Evolutionary conservation across 1,140 invertebrate species (phyloP).

Genomic region (Drosophila subobscura): DNA sequence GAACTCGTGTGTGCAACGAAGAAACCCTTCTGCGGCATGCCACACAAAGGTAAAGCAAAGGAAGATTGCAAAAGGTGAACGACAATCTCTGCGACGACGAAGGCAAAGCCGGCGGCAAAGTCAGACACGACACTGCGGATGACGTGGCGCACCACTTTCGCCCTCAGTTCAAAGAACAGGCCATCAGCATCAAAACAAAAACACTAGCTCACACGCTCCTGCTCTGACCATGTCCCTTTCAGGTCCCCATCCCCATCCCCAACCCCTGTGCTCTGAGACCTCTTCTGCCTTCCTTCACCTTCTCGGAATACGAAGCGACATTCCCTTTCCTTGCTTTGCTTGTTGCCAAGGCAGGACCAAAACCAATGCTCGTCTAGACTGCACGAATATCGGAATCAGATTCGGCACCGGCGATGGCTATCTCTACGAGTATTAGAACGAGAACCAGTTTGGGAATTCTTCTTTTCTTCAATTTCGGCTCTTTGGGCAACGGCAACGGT

Average conservation of each 20-base stretch:
- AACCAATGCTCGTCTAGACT: slow-evolving; percentile 69
- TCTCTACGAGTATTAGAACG: slow-evolving; percentile 57
- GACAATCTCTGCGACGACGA: slow-evolving; percentile 43
- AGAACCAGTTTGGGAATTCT: slow-evolving; percentile 61
- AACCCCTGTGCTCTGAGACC: neutral
- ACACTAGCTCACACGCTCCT: slow-evolving; percentile 47
- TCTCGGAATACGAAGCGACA: slow-evolving; percentile 42
- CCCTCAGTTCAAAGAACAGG: slow-evolving; percentile 72
- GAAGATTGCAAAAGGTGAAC: slow-evolving; percentile 56
- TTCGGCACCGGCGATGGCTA: slow-evolving; percentile 23
- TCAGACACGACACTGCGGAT: slow-evolving; percentile 51
- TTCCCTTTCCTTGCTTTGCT: slow-evolving; percentile 43
- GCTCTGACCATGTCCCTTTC: slow-evolving; percentile 25
- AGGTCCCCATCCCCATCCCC: slow-evolving; percentile 4
- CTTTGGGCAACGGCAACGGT: slow-evolving; percentile 25
- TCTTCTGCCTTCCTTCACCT: slow-evolving; percentile 10
- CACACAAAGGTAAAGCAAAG: slow-evolving; percentile 36
- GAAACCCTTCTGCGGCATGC: slow-evolving; percentile 38
- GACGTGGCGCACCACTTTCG: slow-evolving; percentile 72
- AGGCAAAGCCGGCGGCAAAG: slow-evolving; percentile 43
- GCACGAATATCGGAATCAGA: slow-evolving; percentile 33
- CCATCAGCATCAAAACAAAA: slow-evolving; percentile 51
- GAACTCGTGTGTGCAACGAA: slow-evolving; percentile 51
- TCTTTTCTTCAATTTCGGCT: slow-evolving; percentile 7
- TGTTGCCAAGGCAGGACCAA: slow-evolving; percentile 54